A percentile compares a stretch with the other conserved stretches of the same genome.
Conservation (phyloP, 2,113 vertebrate species). For the Bagarius yarrelli region DNA sequence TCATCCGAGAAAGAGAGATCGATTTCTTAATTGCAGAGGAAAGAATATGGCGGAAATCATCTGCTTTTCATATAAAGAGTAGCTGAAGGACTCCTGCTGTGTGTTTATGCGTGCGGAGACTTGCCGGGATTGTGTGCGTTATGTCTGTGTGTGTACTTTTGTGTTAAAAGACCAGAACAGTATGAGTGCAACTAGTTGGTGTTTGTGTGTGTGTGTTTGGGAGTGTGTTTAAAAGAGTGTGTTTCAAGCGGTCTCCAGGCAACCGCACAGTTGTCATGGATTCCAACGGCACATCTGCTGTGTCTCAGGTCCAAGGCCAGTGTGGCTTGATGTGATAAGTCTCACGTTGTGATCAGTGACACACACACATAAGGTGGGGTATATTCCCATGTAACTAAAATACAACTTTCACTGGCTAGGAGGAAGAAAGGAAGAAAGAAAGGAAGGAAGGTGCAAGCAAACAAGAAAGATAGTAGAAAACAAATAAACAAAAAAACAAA, state of each 20-base stretch:
- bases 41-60: constrained; percentile 17
- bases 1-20: constrained; percentile 36
- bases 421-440: constrained; percentile 20
- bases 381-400: constrained; percentile 47
- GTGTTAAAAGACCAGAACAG: too few relatives aligned
- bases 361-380: constrained; percentile 11
- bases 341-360: constrained; percentile 52
- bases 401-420: constrained; percentile 29
- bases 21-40: neutral
- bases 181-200: neutral
- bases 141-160: constrained; percentile 17
- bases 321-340: constrained; percentile 54
- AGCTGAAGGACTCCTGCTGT: neutral
- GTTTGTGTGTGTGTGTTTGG: constrained; percentile 16
- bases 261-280: constrained; percentile 40
- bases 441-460: too few relatives aligned
- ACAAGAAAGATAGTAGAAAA: too few relatives aligned
- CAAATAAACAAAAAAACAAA: too few relatives aligned
- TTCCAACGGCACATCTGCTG: constrained; percentile 45
- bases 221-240: constrained; percentile 21
- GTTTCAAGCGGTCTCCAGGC: constrained; percentile 34
- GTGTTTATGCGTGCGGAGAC: neutral
- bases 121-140: neutral
- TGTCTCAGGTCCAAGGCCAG: constrained; percentile 59
- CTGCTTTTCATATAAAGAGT: neutral